Base-by-base conservation (phyloP, 2,888 invertebrate genomes). In the Polyommatus iphigenia region DNA sequence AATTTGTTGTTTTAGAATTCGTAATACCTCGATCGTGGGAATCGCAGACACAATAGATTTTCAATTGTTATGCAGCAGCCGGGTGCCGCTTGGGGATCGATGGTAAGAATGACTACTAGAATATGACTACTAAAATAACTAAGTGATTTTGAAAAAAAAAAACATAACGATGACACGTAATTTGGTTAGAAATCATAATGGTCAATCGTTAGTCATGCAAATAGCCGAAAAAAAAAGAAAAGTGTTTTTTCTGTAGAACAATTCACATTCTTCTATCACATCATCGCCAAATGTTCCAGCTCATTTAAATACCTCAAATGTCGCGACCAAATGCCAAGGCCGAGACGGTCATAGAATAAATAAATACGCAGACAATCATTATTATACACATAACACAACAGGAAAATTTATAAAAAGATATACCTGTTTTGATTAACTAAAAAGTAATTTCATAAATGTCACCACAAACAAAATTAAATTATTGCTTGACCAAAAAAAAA, bases 271-370 rank as follows among this genome's bases (percentile, higher is more conserved):
- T 62, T 62, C 3, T 62, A 62, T 3, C 24, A 13, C 24, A 13
- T 62, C 62, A 62, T 62, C 62, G 62, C 13, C 4, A 13, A 62
- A 62, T 13, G 24, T 62, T 24, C 24, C 20, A 13, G 10, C 62
- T 62, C 24, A 62, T 62, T 62, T 62, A 62, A 62, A 62, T 62
- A 62, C 13, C 10, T 62, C 24, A 62, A 24, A 62, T 62, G 24
- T 62, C 62, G 62, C 62, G 62, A 62, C 24, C 13, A 62, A 62
- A 62, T 62, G 62, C 62, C 62, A 62, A 62, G 62, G 62, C 5
- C 59, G 20, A 59, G 20, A 59, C 20, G 20, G 4, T 24, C 24
- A 10, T 29, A 62, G 59, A 59, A 59, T 59, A 62, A 24, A 24
- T 62, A 15, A 62, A 20, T 24, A 62, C 24, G 3, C 4, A 62